phyloP scores from a whole-genome alignment of 2,797 vertebrate genomes.

The Strix occidentalis region DNA sequence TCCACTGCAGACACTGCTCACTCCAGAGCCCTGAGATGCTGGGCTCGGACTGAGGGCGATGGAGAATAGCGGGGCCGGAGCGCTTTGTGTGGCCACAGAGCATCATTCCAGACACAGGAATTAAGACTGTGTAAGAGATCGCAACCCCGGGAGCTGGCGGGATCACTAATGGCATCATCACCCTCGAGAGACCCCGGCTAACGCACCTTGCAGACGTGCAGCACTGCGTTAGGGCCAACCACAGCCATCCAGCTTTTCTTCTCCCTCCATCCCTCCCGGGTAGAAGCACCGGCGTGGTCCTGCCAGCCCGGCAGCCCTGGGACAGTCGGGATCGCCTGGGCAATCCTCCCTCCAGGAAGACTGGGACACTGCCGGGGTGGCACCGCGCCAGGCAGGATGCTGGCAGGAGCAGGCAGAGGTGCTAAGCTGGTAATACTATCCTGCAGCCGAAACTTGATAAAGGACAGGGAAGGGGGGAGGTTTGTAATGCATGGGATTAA shows the following conservation, averaged over 20 bases:
- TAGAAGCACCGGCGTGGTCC: neutral
- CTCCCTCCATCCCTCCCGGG: neutral
- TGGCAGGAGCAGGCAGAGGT: neutral
- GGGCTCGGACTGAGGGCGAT: neutral
- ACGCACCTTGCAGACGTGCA: neutral
- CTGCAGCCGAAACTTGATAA: neutral
- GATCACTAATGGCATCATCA: neutral
- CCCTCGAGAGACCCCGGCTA: fast-evolving
- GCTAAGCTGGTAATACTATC: constrained; percentile 1
- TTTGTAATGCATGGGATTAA: neutral
- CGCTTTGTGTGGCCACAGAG: neutral
- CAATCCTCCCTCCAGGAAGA: neutral
- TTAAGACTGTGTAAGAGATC: fast-evolving
- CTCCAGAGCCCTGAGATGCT: neutral
- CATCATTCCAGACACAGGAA: neutral
- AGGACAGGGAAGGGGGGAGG: neutral
- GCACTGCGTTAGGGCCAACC: fast-evolving
- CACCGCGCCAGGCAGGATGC: neutral
- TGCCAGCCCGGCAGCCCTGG: neutral
- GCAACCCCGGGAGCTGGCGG: neutral
- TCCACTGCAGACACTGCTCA: fast-evolving
- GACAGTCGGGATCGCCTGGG: neutral
- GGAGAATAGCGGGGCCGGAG: fast-evolving
- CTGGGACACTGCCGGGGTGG: fast-evolving
- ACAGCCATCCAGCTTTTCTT: neutral